Percentiles rank a stretch among this genome's conserved stretches.
phyloP scores from a whole-genome alignment of 1,140 invertebrate species.

The Temnothorax nylanderi region DNA sequence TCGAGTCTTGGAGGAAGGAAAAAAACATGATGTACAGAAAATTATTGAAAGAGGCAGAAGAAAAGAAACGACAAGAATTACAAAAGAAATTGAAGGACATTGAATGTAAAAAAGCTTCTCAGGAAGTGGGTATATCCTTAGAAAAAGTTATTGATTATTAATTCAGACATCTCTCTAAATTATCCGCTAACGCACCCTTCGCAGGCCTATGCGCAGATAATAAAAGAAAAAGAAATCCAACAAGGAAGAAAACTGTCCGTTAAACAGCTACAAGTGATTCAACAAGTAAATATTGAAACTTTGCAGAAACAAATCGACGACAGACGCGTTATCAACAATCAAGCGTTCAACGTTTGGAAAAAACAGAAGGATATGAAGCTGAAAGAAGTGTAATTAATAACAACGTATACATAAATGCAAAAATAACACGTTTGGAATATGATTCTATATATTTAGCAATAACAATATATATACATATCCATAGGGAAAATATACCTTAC shows the following conservation, averaged over 20 bases:
- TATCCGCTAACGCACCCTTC: background rate
- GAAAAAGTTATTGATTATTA: background rate
- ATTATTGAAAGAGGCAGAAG: conserved; percentile 49
- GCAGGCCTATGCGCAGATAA: conserved; percentile 24
- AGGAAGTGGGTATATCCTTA: conserved; percentile 11
- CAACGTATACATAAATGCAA: background rate
- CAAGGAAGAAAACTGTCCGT: background rate
- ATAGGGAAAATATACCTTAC: background rate
- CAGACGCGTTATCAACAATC: conserved; percentile 28
- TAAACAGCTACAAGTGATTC: background rate
- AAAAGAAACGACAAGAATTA: conserved; percentile 33
- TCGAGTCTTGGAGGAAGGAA: conserved; percentile 70
- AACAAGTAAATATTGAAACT: background rate
- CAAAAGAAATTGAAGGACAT: conserved; percentile 25
- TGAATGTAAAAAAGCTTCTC: conserved; percentile 43
- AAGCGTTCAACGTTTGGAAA: conserved; percentile 38
- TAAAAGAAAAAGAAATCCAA: conserved; percentile 14
- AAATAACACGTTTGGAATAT: background rate
- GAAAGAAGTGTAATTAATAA: background rate
- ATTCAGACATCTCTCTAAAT: background rate
- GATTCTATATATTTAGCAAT: conserved; percentile 10
- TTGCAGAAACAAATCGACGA: conserved; percentile 30
- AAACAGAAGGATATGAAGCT: conserved; percentile 32
- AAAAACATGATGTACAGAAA: conserved; percentile 53
- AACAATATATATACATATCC: conserved; percentile 16